Base-by-base conservation (phyloP, 2,113 vertebrate genomes). In the Podocnemis expansa region DNA sequence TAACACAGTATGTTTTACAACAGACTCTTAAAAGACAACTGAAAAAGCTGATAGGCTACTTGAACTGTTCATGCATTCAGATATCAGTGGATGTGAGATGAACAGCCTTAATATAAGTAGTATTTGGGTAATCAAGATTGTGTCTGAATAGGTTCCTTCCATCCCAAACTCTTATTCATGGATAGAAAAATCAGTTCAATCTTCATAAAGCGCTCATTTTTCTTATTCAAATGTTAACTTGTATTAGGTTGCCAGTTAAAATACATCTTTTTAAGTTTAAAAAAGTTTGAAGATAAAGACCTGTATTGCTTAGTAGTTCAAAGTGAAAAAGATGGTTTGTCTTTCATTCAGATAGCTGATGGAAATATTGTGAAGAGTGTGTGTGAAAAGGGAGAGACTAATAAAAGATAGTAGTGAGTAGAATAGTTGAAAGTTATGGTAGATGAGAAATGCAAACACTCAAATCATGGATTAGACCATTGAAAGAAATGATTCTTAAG, bases 1-100 rank as follows among this genome's bases (percentile, higher is more conserved):
- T 95, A 96, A 93, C 84, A 92, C 45, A 41, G 84, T 96, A 95
- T 91, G 93, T 89, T 96, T 47, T 96, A 21, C 51, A 85, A 31
- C 58, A 17, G 41, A n/a, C 95, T 96, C 88, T 93, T n/a, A 58
- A 81, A 87, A 87, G 38, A 2, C 51, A 31, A 75, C 24, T 70
- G 19, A 75, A 70, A 75, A 87, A 91, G 45, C 63, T 76, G 25
- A 55, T 51, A 49, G 8, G 38, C 13, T 94, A 89, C 95, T 92
- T 95, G 78, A 93, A 93, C 90, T 92, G 93, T 63, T 34, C n/a
- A 93, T 94, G 92, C 51, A 85, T 84, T 38, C 89, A 70, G 84
- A 92, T 82, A 95, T 93, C 95, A 89, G 34, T 43, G 29, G 89
- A 88, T 51, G 27, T 82, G 51, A 85, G 84, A 85, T 78, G 31